Conservation (phyloP, 2,113 vertebrate genomes). For the Martes martes region DNA sequence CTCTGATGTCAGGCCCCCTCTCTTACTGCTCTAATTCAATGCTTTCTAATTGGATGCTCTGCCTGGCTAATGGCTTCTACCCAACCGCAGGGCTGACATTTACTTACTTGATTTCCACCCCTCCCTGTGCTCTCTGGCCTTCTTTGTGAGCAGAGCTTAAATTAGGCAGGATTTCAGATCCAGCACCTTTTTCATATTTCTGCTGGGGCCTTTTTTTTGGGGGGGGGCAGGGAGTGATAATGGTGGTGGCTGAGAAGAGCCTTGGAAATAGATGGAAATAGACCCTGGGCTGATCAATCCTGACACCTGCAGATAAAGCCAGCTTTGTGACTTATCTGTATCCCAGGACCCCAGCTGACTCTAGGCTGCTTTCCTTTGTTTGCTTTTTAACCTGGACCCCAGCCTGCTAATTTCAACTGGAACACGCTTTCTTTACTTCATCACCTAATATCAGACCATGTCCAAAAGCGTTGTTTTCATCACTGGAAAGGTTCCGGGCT, state of each 20-base stretch:
- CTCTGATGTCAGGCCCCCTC: slow-evolving; percentile 17
- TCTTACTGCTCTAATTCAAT: slow-evolving; percentile 42
- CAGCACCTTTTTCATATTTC: slow-evolving; percentile 33
- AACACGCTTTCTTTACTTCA: not conserved
- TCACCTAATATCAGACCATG: not conserved
- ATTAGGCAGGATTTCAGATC: slow-evolving; percentile 56
- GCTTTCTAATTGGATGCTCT: slow-evolving; percentile 63
- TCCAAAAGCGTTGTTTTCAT: not conserved
- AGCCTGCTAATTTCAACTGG: not conserved
- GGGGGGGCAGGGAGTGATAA: not conserved
- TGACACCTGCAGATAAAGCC: not conserved
- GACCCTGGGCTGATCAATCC: not conserved
- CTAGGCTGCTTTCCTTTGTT: not conserved
- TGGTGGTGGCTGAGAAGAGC: not conserved
- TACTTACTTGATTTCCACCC: slow-evolving; percentile 62
- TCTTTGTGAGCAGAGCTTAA: slow-evolving; percentile 67
- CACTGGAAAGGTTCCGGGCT: not conserved
- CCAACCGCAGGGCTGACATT: slow-evolving; percentile 62
- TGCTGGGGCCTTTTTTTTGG: not conserved
- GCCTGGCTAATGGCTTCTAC: slow-evolving; percentile 58
- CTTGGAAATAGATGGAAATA: not conserved
- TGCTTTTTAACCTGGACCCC: not conserved
- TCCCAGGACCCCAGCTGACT: not conserved
- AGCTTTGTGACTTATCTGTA: not conserved
- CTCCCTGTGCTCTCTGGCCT: slow-evolving; percentile 46